Conservation (phyloP, 2,888 invertebrate genomes). For the Octodonta nipae region DNA sequence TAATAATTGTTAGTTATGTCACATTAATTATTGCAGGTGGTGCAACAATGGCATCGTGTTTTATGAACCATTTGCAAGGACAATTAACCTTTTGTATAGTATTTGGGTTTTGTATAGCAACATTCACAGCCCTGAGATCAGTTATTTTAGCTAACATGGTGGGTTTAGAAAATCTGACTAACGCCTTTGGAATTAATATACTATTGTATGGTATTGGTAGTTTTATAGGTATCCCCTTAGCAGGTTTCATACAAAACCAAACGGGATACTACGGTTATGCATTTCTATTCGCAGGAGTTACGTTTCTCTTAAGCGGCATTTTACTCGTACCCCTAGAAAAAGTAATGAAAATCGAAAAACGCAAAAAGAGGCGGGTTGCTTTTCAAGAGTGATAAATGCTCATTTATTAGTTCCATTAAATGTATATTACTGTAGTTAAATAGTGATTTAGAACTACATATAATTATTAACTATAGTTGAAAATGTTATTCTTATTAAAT, state of each 20-base stretch:
- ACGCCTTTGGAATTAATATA: slow-evolving; percentile 81
- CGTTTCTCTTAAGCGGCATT: slow-evolving; percentile 23
- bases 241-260: slow-evolving; percentile 22
- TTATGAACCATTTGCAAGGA: slow-evolving; percentile 31
- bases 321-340: slow-evolving; percentile 24
- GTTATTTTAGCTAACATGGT: slow-evolving; percentile 79
- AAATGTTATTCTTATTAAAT: too few relatives aligned
- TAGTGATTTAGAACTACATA: too few relatives aligned
- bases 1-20: slow-evolving; percentile 51
- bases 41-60: slow-evolving; percentile 42
- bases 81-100: slow-evolving; percentile 46
- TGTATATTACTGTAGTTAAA: too few relatives aligned
- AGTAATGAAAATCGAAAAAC: slow-evolving; percentile 21
- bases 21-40: slow-evolving; percentile 52
- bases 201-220: slow-evolving; percentile 87
- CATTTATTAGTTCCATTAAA: too few relatives aligned
- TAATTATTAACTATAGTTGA: too few relatives aligned
- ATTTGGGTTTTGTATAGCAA: slow-evolving; percentile 62
- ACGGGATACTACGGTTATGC: slow-evolving; percentile 19
- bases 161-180: slow-evolving; percentile 82
- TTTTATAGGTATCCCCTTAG: slow-evolving; percentile 51
- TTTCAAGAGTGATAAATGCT: too few relatives aligned
- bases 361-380: too few relatives aligned
- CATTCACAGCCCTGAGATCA: slow-evolving; percentile 60
- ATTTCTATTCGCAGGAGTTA: slow-evolving; percentile 26